Evolutionary conservation across 2,888 invertebrate species (phyloP).

Genomic region (Tinea trinotella): DNA sequence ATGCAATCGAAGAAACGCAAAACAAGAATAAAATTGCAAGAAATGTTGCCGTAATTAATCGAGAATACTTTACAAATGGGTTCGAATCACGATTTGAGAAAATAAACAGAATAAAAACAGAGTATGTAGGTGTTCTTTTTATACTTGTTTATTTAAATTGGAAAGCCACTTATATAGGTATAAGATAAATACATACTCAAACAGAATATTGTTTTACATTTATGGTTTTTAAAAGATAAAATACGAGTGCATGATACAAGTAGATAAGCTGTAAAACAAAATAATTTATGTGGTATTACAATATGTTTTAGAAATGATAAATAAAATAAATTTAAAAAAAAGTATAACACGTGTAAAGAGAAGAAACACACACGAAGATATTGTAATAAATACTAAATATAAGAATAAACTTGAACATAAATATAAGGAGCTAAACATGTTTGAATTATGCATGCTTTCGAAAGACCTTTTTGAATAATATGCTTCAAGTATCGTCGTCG

Average conservation of each 20-base stretch:
- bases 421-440: slow-evolving; percentile 10
- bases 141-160: too few species aligned
- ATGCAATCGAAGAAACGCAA: slow-evolving; percentile 22
- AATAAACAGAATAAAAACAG: background rate
- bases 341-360: too few species aligned
- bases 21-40: slow-evolving; percentile 10
- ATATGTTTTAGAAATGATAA: background rate
- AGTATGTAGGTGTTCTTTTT: background rate
- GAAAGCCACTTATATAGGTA: too few species aligned
- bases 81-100: background rate
- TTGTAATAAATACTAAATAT: background rate
- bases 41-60: background rate
- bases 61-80: background rate
- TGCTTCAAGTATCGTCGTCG: slow-evolving; percentile 5
- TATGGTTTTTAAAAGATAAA: too few species aligned
- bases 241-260: too few species aligned
- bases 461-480: slow-evolving; percentile 13
- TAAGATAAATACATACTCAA: too few species aligned
- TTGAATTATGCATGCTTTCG: slow-evolving; percentile 12
- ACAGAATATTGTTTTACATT: too few species aligned
- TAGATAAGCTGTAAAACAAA: too few species aligned
- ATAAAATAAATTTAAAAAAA: too few species aligned
- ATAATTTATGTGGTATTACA: too few species aligned
- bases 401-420: background rate
- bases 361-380: background rate